Base-by-base conservation (phyloP, 1,140 invertebrate species). In the Coptotermes formosanus region DNA sequence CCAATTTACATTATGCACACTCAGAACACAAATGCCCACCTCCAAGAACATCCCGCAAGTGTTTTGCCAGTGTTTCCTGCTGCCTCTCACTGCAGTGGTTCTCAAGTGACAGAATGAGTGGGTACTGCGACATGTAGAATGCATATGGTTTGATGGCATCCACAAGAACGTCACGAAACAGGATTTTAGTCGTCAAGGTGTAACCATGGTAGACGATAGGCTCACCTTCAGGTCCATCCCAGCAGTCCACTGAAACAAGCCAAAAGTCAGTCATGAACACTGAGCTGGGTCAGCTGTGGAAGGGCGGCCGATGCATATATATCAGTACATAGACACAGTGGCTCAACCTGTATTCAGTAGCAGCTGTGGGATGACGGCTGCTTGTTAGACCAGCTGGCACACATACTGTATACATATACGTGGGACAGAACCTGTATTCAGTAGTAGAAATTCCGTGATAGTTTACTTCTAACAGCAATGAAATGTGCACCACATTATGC, bases 161-260 rank as follows among this genome's bases (percentile, higher is more conserved):
- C 75, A 90, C 90, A 32, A 94, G 88, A 19, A 93, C 92, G 89
- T 94, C 93, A 87, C 91, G 90, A 87, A 94, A 92, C 64, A 91
- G 90, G 84, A 94, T 93, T 88, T 93, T 93, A 59, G 92, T 91
- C 0, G 93, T 93, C 11, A 94, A 88, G 14, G 93, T 94, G 89
- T 93, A 91, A 43, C 93, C 93, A 87, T 94, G 93, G 88, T 92
- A 93, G 82, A 94, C 92, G 85, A 93, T 90, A 30, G 93, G 93
- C 85, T 93, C 91, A 85, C 90, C 91, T 87, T 93, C 91, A 32
- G 92, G 91, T 9, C 93, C 93, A 89, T 94, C 93, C 93, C 93
- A 94, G 85, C 92, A 91, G 89, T 94, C 93, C 89, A 94, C 93
- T 94, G 88, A 83, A 91, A 88, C 86, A 88, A 88, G 86, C 82